phyloP scores from a whole-genome alignment of 2,113 vertebrate species.

The Polypterus bichir region DNA sequence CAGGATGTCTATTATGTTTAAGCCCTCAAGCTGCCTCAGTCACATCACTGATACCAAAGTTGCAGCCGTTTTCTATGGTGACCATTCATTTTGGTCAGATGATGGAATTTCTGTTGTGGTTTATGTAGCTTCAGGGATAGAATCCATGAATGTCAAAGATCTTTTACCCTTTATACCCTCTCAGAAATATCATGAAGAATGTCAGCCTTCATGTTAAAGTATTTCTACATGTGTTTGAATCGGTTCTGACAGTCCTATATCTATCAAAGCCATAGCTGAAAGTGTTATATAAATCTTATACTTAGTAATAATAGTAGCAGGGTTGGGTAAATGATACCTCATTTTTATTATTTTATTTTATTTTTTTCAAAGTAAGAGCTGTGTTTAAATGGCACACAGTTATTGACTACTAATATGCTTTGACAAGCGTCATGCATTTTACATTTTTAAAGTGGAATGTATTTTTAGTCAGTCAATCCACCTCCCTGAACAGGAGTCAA shows the following conservation, averaged over 20 bases:
- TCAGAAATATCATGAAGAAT: conserved; percentile 49
- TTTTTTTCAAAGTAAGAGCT: not conserved
- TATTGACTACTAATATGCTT: conserved; percentile 1
- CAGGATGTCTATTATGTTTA: conserved; percentile 57
- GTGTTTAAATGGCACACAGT: not conserved
- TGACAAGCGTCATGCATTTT: conserved; percentile 6
- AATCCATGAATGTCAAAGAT: conserved; percentile 65
- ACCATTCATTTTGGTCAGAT: conserved; percentile 63
- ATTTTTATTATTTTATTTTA: not conserved
- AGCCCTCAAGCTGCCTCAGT: conserved; percentile 53
- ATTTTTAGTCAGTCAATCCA: not conserved
- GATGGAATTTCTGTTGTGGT: conserved; percentile 50
- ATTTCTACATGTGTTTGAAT: conserved; percentile 22
- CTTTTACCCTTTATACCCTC: conserved; percentile 49
- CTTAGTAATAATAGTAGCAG: not conserved
- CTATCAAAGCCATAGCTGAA: conserved; percentile 7
- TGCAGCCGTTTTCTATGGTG: conserved; percentile 57
- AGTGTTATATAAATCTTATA: conserved; percentile 15
- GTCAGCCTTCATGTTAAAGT: conserved; percentile 32
- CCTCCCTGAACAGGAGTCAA: not conserved
- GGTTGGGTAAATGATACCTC: not conserved
- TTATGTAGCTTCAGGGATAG: conserved; percentile 55
- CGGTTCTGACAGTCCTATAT: conserved; percentile 25
- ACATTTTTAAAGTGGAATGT: not conserved
- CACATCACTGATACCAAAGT: conserved; percentile 51